Conservation (phyloP, 2,888 invertebrate species). For the Enchytraeus crypticus region DNA sequence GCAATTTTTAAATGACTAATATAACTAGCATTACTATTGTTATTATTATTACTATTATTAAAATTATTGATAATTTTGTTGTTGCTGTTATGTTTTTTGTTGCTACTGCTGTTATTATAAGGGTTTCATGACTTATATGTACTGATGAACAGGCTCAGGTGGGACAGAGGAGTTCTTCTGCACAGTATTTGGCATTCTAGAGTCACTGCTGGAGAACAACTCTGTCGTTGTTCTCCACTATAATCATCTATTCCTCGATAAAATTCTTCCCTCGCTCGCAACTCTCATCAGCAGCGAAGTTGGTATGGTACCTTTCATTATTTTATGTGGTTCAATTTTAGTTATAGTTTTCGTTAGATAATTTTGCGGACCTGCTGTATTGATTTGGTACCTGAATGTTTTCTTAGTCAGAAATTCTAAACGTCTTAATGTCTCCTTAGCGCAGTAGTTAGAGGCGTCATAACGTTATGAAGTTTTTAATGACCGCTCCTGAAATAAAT, state of each 20-base stretch:
- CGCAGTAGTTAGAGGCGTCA: no score
- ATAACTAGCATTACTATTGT: no score
- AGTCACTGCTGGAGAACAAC: conserved; percentile 44
- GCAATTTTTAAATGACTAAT: no score
- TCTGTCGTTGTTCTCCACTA: conserved; percentile 37
- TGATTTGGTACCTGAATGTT: neutral
- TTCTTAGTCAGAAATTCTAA: neutral
- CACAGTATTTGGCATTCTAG: conserved; percentile 40
- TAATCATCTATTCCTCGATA: conserved; percentile 38
- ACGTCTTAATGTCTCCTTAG: no score
- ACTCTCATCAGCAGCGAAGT: conserved; percentile 38
- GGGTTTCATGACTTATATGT: no score
- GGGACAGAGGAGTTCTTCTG: conserved; percentile 41
- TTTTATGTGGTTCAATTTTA: neutral
- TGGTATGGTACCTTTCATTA: conserved; percentile 27
- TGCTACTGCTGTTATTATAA: no score
- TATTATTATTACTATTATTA: no score
- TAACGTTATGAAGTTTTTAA: no score
- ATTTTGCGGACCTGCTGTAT: neutral
- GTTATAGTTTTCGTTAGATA: neutral
- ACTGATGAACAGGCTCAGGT: conserved; percentile 28
- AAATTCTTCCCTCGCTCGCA: conserved; percentile 39
- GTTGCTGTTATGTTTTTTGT: no score
- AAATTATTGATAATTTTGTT: no score
- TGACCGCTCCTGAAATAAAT: no score